Base-by-base conservation (phyloP, 1,140 invertebrate species). In the Trinorchestia longiramus region DNA sequence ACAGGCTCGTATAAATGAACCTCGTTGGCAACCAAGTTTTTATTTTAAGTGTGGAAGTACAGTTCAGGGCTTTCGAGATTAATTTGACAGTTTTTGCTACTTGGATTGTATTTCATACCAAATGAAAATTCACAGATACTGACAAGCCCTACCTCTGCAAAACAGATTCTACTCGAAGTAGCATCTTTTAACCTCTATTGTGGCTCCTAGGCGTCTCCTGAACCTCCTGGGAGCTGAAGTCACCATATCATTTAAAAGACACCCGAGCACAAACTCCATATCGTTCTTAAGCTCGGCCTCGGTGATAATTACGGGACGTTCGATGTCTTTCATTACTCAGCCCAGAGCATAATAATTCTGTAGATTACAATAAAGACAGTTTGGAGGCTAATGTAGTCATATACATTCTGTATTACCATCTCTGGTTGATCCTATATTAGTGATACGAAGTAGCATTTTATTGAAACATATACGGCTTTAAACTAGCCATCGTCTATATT, bases 1-100 rank as follows among this genome's bases (percentile, higher is more conserved):
- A 97, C 92, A 96, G 96, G 28, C 97, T 97, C 17, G 96, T 97
- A 91, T 97, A 97, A 57, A 87, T 19, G 19, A 28, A 43, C 41
- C 62, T 77, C 62, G 62, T 36, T 11, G 62, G 62, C 62, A 77
- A 36, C 62, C 28, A 11, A 23, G 62, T 19, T 77, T 1, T 77
- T 77, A 28, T 3, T 36, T 11, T 11, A 77, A 23, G 11, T 28
- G 47, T 36, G 28, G 62, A 36, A 36, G 15, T 3, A 19, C 62
- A 77, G 28, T 77, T 23, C 62, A 36, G 47, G 6, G 47, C 19
- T 11, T 53, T 53, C 62, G 62, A 77, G 28, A 36, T 77, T 11
- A 36, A 77, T 53, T 53, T 77, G 62, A 19, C 62, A 36, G 62
- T 23, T 77, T 11, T 36, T 28, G 11, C 36, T 77, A 23, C 62